Evolutionary conservation across 2,888 invertebrate genomes (phyloP), one percentile per base, ranked within the genome.

Genomic region (Drosophila kokeensis): DNA sequence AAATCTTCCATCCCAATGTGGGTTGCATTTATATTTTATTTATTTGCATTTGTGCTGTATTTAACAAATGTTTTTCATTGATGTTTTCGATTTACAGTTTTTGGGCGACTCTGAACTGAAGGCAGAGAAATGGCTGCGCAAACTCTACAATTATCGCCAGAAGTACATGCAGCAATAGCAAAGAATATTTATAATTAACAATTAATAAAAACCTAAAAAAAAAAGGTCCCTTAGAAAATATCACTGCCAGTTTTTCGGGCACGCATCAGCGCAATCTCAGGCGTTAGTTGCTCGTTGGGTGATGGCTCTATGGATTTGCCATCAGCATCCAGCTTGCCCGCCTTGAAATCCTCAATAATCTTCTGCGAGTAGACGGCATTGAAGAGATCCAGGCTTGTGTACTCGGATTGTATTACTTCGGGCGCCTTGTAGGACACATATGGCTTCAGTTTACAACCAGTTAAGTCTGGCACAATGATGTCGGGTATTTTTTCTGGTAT

Each of bases 401-500:
- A 98, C 93, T 97, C 96, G 1, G 95, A 94, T 91, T 98, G 97
- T 15, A 94, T 93, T 0, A 98, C 95, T 67, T 97, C 96, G 4
- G 95, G 94, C 0, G 95, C 94, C 92, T 95, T 95, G 92, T 99
- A 99, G 0, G 98, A 97, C 0, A 99, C 99, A 89, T 99, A 99
- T 0, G 99, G 98, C 92, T 98, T 98, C 27, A 99, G 93, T 93
- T 96, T 94, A 90, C 96, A 99, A 79, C 94, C 95, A 76, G 94
- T 95, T 30, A 99, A 93, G 92, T 98, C 96, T 0, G 99, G 99
- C 3, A 99, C 99, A 66, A 99, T 95, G 21, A 99, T 92, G 91
- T 99, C 97, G 0, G 99, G 98, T 76, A 98, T 95, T 96, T 96
- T 98, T 94, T 99, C 99, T 1, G 97, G 96, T 5, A 99, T 94